Base-by-base conservation (phyloP, 2,888 invertebrate genomes). In the Tetragonisca angustula region DNA sequence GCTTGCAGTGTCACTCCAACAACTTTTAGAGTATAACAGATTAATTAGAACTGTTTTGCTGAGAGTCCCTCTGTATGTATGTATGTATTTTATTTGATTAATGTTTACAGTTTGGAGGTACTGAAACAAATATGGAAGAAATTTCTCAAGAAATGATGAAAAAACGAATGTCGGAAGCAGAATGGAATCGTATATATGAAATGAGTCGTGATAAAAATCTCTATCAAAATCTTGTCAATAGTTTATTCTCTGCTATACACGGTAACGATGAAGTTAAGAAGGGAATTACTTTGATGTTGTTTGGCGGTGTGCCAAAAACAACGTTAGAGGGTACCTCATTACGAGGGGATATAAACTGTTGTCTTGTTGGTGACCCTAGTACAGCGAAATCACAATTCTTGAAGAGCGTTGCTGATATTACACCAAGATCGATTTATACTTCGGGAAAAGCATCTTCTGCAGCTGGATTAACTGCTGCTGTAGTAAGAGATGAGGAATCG, bases 401-500 rank as follows among this genome's bases (percentile, higher is more conserved):
- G 65, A 99, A 99, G 95, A 99, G 98, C 95, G 98, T 98, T 52
- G 95, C 98, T 15, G 99, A 99, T 93, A 98, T 99, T 94, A 97
- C 98, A 27, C 99, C 99, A 0, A 96, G 99, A 49, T 99, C 99
- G 0, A 97, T 99, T 9, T 99, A 99, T 95, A 99, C 99, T 0
- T 99, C 99, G 64, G 99, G 99, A 13, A 99, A 99, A 95, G 99
- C 99, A 0, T 99, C 99, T 0, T 97, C 97, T 3, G 99, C 99
- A 0, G 99, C 99, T 73, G 99, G 99, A 96, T 96, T 99, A 70
- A 99, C 99, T 0, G 99, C 99, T 0, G 99, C 99, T 27, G 99
- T 99, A 0, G 99, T 99, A 0, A 97, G 96, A 95, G 99, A 99
- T 93, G 99, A 99, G 94, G 99, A 99, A 94, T 98, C 99, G 0